Percentiles rank a stretch among this genome's conserved stretches.
Conservation (phyloP, 37 sponge, comb jelly and placozoan genomes). For the Amphimedon queenslandica region DNA sequence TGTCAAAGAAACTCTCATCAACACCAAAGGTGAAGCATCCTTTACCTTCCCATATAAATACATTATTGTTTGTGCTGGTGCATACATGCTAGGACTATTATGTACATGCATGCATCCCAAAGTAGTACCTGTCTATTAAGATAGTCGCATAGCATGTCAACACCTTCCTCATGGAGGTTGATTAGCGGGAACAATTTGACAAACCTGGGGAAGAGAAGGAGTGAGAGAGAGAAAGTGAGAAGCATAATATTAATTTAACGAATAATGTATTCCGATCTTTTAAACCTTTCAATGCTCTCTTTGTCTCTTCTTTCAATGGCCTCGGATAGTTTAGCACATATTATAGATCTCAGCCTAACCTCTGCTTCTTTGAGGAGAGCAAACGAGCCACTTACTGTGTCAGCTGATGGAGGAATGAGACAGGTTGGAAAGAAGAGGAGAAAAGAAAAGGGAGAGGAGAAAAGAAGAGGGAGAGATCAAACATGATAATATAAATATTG, state of each 20-base stretch:
- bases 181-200: conserved; percentile 81
- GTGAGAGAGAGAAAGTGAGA: no score
- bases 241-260: no score
- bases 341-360: conserved; percentile 46
- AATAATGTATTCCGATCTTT: no score
- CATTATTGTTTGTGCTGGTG: no score
- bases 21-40: no score
- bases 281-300: conserved; percentile 48
- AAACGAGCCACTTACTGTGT: conserved; percentile 59
- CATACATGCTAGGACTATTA: no score
- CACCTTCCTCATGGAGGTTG: conserved; percentile 79
- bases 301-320: conserved; percentile 34
- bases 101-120: no score
- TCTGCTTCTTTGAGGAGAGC: conserved; percentile 67
- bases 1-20: no score
- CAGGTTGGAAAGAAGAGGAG: neutral
- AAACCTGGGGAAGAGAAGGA: conserved; percentile 52
- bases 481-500: neutral
- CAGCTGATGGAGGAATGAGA: neutral
- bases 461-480: neutral
- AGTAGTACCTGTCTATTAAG: no score
- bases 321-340: conserved; percentile 52
- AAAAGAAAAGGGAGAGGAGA: neutral
- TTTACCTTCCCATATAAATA: no score
- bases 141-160: conserved; percentile 46